Evolutionary conservation across 2,113 vertebrate species (phyloP).

Genomic region (Sprattus sprattus): DNA sequence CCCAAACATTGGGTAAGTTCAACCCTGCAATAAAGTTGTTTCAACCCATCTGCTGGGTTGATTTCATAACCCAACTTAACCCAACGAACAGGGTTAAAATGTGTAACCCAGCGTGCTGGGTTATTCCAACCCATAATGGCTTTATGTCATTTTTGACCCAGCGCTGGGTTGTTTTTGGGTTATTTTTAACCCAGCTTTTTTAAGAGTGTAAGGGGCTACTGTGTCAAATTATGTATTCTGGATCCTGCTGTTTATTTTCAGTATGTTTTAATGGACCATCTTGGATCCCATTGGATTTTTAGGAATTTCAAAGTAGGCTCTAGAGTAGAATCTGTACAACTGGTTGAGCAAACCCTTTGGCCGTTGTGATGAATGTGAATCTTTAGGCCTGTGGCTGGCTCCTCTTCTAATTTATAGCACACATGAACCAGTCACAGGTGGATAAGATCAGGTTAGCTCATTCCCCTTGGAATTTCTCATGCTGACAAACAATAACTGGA

Average conservation of each 20-base stretch:
- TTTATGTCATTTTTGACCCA: too few relatives aligned
- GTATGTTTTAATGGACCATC: background rate
- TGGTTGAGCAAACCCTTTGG: background rate
- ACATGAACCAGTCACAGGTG: background rate
- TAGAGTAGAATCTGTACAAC: background rate
- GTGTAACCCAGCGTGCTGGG: too few relatives aligned
- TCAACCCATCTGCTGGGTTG: too few relatives aligned
- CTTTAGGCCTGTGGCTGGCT: background rate
- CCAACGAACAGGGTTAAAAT: too few relatives aligned
- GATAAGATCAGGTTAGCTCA: background rate
- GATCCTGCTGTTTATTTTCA: background rate
- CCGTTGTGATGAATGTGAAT: background rate
- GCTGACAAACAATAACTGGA: background rate
- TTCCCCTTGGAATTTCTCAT: background rate
- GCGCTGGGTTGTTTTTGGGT: too few relatives aligned
- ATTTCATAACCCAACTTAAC: too few relatives aligned
- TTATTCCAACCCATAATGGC: too few relatives aligned
- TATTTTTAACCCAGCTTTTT: too few relatives aligned
- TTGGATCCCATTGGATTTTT: background rate
- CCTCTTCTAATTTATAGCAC: background rate
- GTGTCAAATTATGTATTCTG: background rate
- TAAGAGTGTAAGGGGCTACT: too few relatives aligned
- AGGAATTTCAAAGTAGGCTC: background rate
- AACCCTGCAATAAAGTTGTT: too few relatives aligned
- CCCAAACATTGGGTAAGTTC: too few relatives aligned